Percentiles rank a stretch among this genome's conserved stretches.
phyloP scores from a whole-genome alignment of 2,113 vertebrate species.

The Oxyruncus cristatus region DNA sequence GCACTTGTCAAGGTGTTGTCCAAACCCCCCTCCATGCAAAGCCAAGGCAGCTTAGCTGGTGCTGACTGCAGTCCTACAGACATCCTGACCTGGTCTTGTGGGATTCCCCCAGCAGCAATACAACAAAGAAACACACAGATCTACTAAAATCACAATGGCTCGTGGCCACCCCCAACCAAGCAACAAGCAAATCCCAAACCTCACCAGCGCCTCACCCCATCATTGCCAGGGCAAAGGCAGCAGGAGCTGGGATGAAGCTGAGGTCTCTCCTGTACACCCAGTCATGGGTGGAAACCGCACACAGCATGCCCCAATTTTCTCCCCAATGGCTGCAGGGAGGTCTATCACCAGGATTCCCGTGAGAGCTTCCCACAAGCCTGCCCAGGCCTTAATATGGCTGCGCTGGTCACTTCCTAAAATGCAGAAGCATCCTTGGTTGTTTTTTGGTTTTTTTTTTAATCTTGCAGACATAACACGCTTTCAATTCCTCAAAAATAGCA shows the following conservation, averaged over 20 bases:
- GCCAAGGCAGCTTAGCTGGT: not conserved
- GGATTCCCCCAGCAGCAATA: not conserved
- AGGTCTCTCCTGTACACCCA: not conserved
- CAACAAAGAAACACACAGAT: not conserved
- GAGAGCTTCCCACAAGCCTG: not conserved
- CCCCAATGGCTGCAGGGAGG: rapidly evolving
- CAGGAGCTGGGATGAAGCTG: not conserved
- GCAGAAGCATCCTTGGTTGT: not conserved
- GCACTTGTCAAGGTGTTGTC: not conserved
- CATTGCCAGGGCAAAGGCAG: not conserved
- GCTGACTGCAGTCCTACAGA: not conserved
- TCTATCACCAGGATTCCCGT: not conserved
- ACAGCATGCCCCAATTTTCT: rapidly evolving
- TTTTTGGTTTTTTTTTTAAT: not conserved
- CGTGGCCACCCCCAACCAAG: not conserved
- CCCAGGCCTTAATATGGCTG: not conserved
- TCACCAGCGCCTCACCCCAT: not conserved
- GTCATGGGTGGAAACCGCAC: not conserved
- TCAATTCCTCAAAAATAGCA: slow-evolving; percentile 56
- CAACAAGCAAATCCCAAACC: not conserved
- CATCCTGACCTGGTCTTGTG: not conserved
- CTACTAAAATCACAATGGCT: not conserved
- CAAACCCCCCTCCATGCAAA: not conserved
- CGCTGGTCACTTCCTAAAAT: not conserved
- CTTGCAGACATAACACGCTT: slow-evolving; percentile 41